Conservation (phyloP, 2,888 invertebrate species). For the Keiferia lycopersicella region DNA sequence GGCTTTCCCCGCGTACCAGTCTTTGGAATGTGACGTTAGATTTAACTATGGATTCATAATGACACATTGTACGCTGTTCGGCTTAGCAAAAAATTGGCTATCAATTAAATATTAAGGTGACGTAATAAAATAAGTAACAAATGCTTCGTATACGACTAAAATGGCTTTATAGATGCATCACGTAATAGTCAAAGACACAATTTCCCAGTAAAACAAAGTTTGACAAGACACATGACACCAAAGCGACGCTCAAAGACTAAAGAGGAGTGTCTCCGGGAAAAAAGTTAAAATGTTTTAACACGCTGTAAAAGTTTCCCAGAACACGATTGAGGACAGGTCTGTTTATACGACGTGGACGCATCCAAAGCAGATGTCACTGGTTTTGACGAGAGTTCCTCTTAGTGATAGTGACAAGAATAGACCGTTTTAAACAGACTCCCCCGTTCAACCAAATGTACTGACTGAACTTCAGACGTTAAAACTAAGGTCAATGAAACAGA, state of each 20-base stretch:
- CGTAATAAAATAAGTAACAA: too few species aligned
- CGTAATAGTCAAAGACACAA: background rate
- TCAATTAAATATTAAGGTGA: too few species aligned
- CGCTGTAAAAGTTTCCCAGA: constrained; percentile 74
- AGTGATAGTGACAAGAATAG: constrained; percentile 52
- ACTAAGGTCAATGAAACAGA: background rate
- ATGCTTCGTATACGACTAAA: too few species aligned
- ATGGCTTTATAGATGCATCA: too few species aligned
- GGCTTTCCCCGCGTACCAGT: constrained; percentile 35
- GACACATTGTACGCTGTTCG: too few species aligned
- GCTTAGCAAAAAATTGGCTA: too few species aligned
- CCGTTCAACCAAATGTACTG: background rate
- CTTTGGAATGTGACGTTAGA: background rate
- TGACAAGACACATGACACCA: constrained; percentile 36
- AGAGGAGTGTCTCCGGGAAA: constrained; percentile 68
- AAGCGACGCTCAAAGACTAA: constrained; percentile 34
- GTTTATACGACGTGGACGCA: constrained; percentile 63
- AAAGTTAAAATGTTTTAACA: constrained; percentile 61
- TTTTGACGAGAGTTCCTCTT: constrained; percentile 51
- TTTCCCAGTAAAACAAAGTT: background rate
- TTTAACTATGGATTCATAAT: background rate
- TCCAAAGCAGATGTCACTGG: constrained; percentile 68
- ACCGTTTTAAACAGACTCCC: constrained; percentile 14
- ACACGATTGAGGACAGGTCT: constrained; percentile 68
- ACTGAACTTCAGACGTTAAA: background rate